These are phyloP conservation scores for Orthonychiurus folsomi DNA, from an alignment of 2,888 invertebrate genomes.

Conservation along the genomic window DNA sequence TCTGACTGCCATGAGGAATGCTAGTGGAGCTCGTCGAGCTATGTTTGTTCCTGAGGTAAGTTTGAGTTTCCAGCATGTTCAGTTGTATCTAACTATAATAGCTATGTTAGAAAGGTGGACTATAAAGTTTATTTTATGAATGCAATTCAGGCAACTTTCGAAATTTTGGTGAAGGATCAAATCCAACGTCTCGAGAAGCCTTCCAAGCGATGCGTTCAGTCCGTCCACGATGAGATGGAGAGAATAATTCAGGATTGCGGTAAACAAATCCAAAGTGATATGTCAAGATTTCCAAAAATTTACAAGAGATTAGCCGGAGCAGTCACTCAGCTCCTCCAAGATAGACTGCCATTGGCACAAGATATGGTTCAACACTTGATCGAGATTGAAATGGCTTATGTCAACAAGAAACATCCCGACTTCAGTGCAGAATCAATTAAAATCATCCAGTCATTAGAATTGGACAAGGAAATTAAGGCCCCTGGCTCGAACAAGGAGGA, in stretches of 20 bases:
- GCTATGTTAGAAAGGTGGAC: too few species aligned
- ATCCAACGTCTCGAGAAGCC: slow-evolving; percentile 94
- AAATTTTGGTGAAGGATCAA: slow-evolving; percentile 93
- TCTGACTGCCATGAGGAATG: slow-evolving; percentile 95
- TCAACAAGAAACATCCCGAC: slow-evolving; percentile 99
- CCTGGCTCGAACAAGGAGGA: too few species aligned
- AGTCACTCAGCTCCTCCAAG: slow-evolving; percentile 83
- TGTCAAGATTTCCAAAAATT: slow-evolving; percentile 91
- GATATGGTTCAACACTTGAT: slow-evolving; percentile 96
- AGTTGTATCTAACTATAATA: too few species aligned
- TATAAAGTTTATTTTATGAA: too few species aligned
- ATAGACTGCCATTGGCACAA: slow-evolving; percentile 91
- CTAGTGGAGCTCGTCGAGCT: slow-evolving; percentile 86
- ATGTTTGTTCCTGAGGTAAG: slow-evolving; percentile 72
- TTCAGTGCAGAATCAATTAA: slow-evolving; percentile 54
- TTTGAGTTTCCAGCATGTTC: too few species aligned
- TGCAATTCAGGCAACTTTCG: slow-evolving; percentile 97
- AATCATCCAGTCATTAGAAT: too few species aligned
- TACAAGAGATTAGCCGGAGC: slow-evolving; percentile 98
- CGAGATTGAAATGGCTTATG: slow-evolving; percentile 94
- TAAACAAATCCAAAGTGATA: slow-evolving; percentile 93
- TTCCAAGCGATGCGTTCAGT: slow-evolving; percentile 89
- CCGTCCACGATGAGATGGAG: slow-evolving; percentile 99
- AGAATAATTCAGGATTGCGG: slow-evolving; percentile 98
- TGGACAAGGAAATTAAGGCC: too few species aligned